phyloP scores from a whole-genome alignment of 2,888 invertebrate species.

The Magallana nippona region DNA sequence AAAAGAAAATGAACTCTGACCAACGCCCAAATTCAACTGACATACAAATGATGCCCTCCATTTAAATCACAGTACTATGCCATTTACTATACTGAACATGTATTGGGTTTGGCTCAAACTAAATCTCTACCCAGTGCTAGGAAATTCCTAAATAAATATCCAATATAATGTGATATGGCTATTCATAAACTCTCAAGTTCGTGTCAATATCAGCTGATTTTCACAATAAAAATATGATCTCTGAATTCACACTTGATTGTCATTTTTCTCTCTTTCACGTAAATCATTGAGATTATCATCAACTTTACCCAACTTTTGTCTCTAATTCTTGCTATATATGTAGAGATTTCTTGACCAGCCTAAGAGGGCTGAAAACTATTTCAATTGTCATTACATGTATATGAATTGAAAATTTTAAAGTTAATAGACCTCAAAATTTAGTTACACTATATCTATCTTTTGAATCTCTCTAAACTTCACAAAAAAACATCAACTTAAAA shows the following conservation, averaged over 20 bases:
- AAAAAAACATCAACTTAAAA: not conserved
- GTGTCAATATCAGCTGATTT: not conserved
- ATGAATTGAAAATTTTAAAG: too few relatives aligned
- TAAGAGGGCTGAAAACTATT: too few relatives aligned
- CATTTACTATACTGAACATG: not conserved
- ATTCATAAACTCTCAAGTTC: not conserved
- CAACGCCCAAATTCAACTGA: not conserved
- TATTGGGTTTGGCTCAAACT: not conserved
- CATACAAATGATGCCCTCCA: not conserved
- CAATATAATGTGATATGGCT: not conserved
- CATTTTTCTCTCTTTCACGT: too few relatives aligned
- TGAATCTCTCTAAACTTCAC: too few relatives aligned
- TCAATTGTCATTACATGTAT: too few relatives aligned
- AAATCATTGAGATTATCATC: too few relatives aligned
- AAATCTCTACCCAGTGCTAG: not conserved
- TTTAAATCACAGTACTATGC: not conserved
- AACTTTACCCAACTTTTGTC: too few relatives aligned
- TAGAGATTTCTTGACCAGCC: too few relatives aligned
- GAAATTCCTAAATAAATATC: conserved; percentile 15
- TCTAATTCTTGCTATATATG: too few relatives aligned
- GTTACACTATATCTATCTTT: too few relatives aligned
- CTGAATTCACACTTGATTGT: not conserved
- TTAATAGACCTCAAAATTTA: too few relatives aligned
- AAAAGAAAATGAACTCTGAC: not conserved
- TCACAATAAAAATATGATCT: not conserved